A percentile compares a stretch with the other conserved stretches of the same genome.
phyloP scores from a whole-genome alignment of 2,888 invertebrate genomes.

The Adelphocoris suturalis region DNA sequence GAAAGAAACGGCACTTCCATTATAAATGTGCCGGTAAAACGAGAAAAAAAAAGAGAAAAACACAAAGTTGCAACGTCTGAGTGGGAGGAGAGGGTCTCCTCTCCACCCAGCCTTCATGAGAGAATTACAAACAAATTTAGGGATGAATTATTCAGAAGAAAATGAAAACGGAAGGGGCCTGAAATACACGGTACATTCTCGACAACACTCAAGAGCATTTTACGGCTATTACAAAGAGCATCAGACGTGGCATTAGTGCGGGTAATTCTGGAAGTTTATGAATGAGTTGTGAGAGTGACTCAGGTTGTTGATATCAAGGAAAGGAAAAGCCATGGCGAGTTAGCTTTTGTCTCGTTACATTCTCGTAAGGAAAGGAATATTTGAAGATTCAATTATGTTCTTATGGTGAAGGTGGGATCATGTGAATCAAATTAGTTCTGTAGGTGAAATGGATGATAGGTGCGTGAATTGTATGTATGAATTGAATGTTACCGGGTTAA shows the following conservation, averaged over 20 bases:
- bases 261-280: background rate
- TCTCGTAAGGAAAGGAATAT: no score
- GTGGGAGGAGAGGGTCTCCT: background rate
- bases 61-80: conserved; percentile 17
- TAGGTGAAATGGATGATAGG: no score
- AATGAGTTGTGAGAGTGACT: background rate
- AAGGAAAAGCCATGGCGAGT: background rate
- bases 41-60: background rate
- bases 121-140: conserved; percentile 57
- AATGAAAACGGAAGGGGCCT: conserved; percentile 40
- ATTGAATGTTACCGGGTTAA: no score
- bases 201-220: conserved; percentile 26
- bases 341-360: no score
- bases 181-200: conserved; percentile 37
- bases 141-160: conserved; percentile 53
- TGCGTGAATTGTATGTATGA: no score
- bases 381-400: no score
- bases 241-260: conserved; percentile 12
- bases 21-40: conserved; percentile 29
- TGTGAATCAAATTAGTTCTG: no score
- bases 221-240: conserved; percentile 28
- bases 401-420: no score
- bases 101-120: background rate
- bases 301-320: background rate
- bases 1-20: background rate